A percentile compares a stretch with the other conserved stretches of the same genome.
Evolutionary conservation across 2,888 invertebrate genomes (phyloP).

Genomic region (Noctua janthina): DNA sequence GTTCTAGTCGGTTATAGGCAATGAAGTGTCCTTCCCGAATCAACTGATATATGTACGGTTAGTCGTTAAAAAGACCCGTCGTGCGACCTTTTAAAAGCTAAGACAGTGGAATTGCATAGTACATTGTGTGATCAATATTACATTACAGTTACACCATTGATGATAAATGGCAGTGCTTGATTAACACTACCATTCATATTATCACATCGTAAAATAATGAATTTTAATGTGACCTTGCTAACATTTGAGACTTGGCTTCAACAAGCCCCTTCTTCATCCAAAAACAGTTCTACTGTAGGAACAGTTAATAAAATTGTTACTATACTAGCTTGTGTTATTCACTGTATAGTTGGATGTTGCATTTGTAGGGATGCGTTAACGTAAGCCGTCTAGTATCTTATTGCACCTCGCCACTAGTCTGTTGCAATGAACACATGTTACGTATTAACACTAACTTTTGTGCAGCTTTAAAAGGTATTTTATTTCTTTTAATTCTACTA

Average conservation of each 20-base stretch:
- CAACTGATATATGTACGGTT: not conserved
- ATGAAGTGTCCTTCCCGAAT: slow-evolving; percentile 18
- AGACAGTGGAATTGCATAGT: slow-evolving; percentile 5
- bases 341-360: slow-evolving; percentile 61
- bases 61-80: not conserved
- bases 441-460: slow-evolving; percentile 8
- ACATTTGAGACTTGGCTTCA: slow-evolving; percentile 20
- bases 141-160: not conserved
- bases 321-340: slow-evolving; percentile 29
- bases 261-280: slow-evolving; percentile 12
- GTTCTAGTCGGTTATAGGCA: not conserved
- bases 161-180: slow-evolving; percentile 23
- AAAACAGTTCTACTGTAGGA: not conserved
- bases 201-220: slow-evolving; percentile 36
- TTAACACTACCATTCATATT: slow-evolving; percentile 23
- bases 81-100: not conserved
- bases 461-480: not conserved
- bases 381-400: slow-evolving; percentile 64
- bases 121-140: not conserved
- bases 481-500: not conserved
- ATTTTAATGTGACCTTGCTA: slow-evolving; percentile 19
- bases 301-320: slow-evolving; percentile 34
- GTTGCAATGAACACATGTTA: slow-evolving; percentile 44
- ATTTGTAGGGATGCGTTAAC: slow-evolving; percentile 72
- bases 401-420: slow-evolving; percentile 59